phyloP scores from a whole-genome alignment of 1,140 invertebrate species.

The Geopemphigus sp. region DNA sequence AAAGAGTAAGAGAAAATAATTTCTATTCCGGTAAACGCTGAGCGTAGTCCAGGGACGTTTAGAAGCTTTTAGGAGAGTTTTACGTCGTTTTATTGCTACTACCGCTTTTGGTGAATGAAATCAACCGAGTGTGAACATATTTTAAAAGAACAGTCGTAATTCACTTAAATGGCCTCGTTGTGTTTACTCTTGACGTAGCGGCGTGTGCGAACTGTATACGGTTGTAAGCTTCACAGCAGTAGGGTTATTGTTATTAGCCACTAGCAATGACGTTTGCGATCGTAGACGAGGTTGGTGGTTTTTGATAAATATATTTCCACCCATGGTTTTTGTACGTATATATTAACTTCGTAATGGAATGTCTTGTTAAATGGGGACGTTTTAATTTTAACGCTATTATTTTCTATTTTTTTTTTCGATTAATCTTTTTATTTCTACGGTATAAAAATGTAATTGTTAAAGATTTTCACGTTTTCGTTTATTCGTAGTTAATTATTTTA shows the following conservation, averaged over 20 bases:
- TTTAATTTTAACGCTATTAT: neutral
- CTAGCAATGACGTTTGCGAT: neutral
- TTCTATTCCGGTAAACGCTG: conserved; percentile 24
- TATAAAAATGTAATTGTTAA: neutral
- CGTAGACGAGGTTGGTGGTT: conserved; percentile 1
- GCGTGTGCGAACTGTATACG: conserved; percentile 9
- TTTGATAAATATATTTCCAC: conserved; percentile 9
- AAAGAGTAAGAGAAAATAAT: conserved; percentile 17
- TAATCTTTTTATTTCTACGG: neutral
- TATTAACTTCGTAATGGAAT: neutral
- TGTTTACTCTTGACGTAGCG: conserved; percentile 34
- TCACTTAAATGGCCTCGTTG: conserved; percentile 47
- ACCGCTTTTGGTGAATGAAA: conserved; percentile 19
- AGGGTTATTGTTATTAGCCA: conserved; percentile 35
- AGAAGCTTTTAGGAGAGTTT: conserved; percentile 39
- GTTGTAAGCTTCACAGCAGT: conserved; percentile 21
- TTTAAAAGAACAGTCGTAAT: conserved; percentile 47
- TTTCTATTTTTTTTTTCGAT: neutral
- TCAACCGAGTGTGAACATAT: conserved; percentile 45
- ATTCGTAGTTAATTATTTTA: no score
- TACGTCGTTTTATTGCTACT: neutral
- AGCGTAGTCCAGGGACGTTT: neutral
- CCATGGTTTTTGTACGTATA: conserved; percentile 1
- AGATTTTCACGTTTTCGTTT: no score
- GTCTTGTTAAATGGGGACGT: neutral